Evolutionary conservation across 2,888 invertebrate species (phyloP).

Genomic region (Caenorhabditis sp.): DNA sequence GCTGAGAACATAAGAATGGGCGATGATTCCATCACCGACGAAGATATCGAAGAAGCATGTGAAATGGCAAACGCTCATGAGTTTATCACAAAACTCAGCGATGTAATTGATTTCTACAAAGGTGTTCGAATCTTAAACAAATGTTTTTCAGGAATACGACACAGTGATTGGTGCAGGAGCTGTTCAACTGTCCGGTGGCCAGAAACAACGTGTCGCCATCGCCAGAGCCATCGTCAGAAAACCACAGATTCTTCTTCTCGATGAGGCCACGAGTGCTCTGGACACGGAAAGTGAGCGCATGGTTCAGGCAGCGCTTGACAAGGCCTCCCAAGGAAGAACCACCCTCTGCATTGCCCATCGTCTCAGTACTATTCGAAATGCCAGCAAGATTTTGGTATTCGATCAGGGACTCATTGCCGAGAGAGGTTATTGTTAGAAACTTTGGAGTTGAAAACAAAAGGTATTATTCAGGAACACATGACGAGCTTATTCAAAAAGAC

Average conservation of each 20-base stretch:
- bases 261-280: constrained; percentile 80
- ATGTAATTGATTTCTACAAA: constrained; percentile 47
- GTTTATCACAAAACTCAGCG: constrained; percentile 80
- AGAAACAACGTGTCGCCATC: constrained; percentile 67
- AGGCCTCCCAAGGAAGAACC: constrained; percentile 79
- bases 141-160: constrained; percentile 45
- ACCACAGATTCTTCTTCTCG: constrained; percentile 79
- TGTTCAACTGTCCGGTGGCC: constrained; percentile 65
- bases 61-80: constrained; percentile 80
- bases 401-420: constrained; percentile 79
- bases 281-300: constrained; percentile 84
- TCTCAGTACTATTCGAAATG: constrained; percentile 81
- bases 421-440: constrained; percentile 33
- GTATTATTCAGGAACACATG: constrained; percentile 84
- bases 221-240: constrained; percentile 65
- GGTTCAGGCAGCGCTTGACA: constrained; percentile 86
- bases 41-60: constrained; percentile 68
- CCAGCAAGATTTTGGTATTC: constrained; percentile 80
- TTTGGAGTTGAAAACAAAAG: background rate
- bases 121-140: background rate
- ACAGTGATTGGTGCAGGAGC: constrained; percentile 63
- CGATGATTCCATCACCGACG: constrained; percentile 70
- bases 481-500: constrained; percentile 83
- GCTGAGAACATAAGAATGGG: constrained; percentile 80
- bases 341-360: constrained; percentile 81